A percentile compares a stretch with the other conserved stretches of the same genome.
Evolutionary conservation across 1,140 invertebrate species (phyloP).

Genomic region (Drosophila carrolli): DNA sequence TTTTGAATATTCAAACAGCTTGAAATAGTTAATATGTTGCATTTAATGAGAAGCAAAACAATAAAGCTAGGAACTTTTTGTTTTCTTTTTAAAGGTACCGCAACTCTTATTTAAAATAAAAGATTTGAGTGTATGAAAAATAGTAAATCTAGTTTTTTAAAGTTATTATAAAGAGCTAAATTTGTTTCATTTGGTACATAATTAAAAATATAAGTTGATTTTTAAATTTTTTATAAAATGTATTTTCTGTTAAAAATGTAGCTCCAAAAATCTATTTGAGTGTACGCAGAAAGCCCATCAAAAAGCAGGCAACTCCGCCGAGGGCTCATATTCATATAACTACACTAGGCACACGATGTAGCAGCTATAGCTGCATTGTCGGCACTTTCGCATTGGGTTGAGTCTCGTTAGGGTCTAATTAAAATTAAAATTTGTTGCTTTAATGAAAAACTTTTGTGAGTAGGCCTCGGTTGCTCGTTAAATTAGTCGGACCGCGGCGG

Average conservation of each 20-base stretch:
- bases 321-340: slow-evolving; percentile 23
- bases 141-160: too few relatives aligned
- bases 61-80: too few relatives aligned
- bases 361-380: slow-evolving; percentile 20
- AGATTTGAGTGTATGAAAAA: too few relatives aligned
- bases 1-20: too few relatives aligned
- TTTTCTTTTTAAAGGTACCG: too few relatives aligned
- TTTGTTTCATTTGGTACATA: too few relatives aligned
- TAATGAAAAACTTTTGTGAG: slow-evolving; percentile 72
- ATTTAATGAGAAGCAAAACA: too few relatives aligned
- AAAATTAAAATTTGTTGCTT: slow-evolving; percentile 79
- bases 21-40: too few relatives aligned
- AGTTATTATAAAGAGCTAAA: too few relatives aligned
- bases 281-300: slow-evolving; percentile 9
- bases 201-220: too few relatives aligned
- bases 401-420: slow-evolving; percentile 75
- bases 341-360: slow-evolving; percentile 2
- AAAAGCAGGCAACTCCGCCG: slow-evolving; percentile 17
- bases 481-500: slow-evolving; percentile 47
- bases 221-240: background rate
- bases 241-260: background rate
- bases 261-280: background rate
- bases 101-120: too few relatives aligned
- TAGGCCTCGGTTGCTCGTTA: slow-evolving; percentile 55
- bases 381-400: slow-evolving; percentile 16